phyloP scores from a whole-genome alignment of 2,797 vertebrate genomes.

The Rhadinocentrus ornatus region DNA sequence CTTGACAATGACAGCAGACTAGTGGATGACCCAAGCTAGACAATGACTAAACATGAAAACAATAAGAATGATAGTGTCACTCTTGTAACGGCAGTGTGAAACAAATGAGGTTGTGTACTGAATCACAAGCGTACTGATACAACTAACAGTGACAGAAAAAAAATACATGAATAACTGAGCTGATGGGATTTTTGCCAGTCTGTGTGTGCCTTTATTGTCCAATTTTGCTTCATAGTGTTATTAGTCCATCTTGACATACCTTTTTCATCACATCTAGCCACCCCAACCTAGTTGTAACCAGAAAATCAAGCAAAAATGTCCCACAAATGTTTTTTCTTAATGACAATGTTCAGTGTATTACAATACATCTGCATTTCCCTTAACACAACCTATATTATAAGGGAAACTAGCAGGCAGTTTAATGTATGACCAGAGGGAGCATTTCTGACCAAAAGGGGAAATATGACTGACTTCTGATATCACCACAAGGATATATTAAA shows the following conservation, averaged over 20 bases:
- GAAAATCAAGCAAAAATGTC: not conserved
- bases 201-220: not conserved
- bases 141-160: conserved; percentile 26
- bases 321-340: not conserved
- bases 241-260: not conserved
- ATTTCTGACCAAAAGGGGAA: conserved; percentile 57
- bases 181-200: not conserved
- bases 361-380: not conserved
- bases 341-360: not conserved
- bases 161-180: not conserved
- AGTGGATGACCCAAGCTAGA: conserved; percentile 21
- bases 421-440: conserved; percentile 33
- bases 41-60: conserved; percentile 39
- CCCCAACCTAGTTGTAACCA: too few relatives aligned
- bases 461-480: conserved; percentile 53
- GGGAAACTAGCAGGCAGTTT: conserved; percentile 15
- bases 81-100: conserved; percentile 15
- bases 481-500: conserved; percentile 74
- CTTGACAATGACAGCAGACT: conserved; percentile 23
- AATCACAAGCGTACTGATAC: conserved; percentile 24
- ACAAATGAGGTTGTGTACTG: conserved; percentile 25
- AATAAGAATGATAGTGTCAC: conserved; percentile 33
- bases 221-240: not conserved
- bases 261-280: too few relatives aligned
- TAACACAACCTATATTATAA: not conserved